Evolutionary conservation across 2,888 invertebrate species (phyloP), one percentile per base, ranked within the genome.

Genomic region (Cremastinae sp.): DNA sequence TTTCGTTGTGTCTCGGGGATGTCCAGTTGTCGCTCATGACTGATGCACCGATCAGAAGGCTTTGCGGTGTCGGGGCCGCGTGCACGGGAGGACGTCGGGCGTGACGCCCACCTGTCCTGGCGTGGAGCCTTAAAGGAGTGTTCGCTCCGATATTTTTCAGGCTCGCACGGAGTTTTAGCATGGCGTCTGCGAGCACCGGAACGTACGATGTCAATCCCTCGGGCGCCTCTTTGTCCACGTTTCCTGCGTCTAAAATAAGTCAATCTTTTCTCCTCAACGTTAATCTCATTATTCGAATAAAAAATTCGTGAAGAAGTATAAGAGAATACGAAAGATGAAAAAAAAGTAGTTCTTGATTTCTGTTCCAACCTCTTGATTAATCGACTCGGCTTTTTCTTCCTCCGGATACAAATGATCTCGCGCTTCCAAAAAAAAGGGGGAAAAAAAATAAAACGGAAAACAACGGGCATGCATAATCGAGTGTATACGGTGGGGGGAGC

Each of bases 41-140:
- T 49, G 38, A 43, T 38, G 68, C 61, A 34, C 61, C 14, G 14
- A 28, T 70, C 68, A 68, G 62, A 73, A 75, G 75, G 72, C 78
- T 79, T 78, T 78, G 78, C 58, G 79, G 74, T 76, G 62, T 58
- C 51, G 53, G 65, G 18, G 59, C 75, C 54, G 58, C 75, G 74
- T 74, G 72, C 51, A 75, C 62, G 36, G 45, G 58, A 70, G 73
- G 78, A 78, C 79, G 68, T 82, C 80, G 79, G 79, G 83, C 85
- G 83, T 84, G 84, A 87, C 86, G 83, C 79, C 82, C 85, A 85
- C 85, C 84, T 86, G 85, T 80, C 78, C 80, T 71, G 62, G 45
- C n/a, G n/a, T 53, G 53, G 70, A 80, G 78, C 80, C 81, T 82
- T 80, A 68, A 71, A 62, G 61, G 69, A 71, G 66, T 74, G 69